Evolutionary conservation across 2,113 vertebrate species (phyloP), one percentile per base, ranked within the genome.

Genomic region (Gasterosteus aculeatus): DNA sequence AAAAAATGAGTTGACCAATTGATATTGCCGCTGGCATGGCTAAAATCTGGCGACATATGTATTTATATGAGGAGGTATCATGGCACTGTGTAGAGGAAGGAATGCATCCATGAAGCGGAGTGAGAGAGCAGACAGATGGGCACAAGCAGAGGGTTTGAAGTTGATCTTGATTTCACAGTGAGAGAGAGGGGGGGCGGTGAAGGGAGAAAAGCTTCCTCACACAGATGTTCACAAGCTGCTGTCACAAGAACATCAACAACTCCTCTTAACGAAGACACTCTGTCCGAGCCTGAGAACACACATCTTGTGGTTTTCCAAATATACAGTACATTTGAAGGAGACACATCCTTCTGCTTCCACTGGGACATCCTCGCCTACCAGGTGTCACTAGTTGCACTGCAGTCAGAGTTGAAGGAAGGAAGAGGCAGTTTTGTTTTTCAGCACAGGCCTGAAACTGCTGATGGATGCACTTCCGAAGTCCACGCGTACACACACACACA

Each of bases 171-270:
- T 90, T 95, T 91, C 73, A 85, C 83, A 94, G 86, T 88, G 22
- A 46, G 44, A 7, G 5, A n/a, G n/a, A n/a, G 44, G 5, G 89
- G 87, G 89, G 89, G 91, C 80, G 89, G 89, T 77, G 92, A 87
- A 89, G 89, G 85, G 89, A 90, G 91, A 91, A 80, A 64, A 70
- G 44, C 62, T 26, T 59, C 53, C 61, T 56, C 75, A 90, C 89
- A 92, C 94, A 95, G 94, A 94, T 95, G 94, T 94, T 92, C 87
- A 94, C 94, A 95, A 95, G 93, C 93, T 95, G 93, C 78, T 78
- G 62, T 88, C 82, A 85, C 29, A 47, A 33, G 61, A 77, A 61
- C 68, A 47, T 83, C 81, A 80, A 33, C 63, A 74, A 76, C 47
- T 75, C 56, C 12, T 64, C 61, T 70, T 68, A 77, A 76, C 38